Evolutionary conservation across 2,113 vertebrate species (phyloP).

Genomic region (Brachyhypopomus occidentalis): DNA sequence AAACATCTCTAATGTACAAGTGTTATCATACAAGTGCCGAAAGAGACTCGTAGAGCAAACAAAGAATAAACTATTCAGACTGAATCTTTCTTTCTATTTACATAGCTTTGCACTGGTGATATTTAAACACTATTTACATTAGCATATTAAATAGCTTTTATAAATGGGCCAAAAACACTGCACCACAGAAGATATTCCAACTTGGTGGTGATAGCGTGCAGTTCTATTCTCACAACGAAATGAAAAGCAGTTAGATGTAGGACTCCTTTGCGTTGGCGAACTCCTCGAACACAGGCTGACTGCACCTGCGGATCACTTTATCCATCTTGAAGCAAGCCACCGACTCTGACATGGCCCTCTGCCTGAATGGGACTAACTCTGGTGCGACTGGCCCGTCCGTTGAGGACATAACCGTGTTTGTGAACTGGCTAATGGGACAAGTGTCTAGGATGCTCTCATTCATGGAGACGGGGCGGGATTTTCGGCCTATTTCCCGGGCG

Average conservation of each 20-base stretch:
- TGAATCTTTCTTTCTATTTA: constrained; percentile 49
- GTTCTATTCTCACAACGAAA: background rate
- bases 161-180: constrained; percentile 39
- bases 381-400: constrained; percentile 42
- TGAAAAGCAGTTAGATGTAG: constrained; percentile 78
- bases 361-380: constrained; percentile 67
- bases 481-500: constrained; percentile 67
- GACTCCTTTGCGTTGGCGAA: constrained; percentile 88
- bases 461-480: constrained; percentile 63
- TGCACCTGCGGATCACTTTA: constrained; percentile 71
- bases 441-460: constrained; percentile 60
- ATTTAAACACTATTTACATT: constrained; percentile 29
- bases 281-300: constrained; percentile 85
- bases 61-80: constrained; percentile 39
- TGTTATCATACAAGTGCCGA: constrained; percentile 23
- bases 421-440: background rate
- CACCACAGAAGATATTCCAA: constrained; percentile 45
- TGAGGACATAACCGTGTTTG: constrained; percentile 24
- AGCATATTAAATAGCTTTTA: constrained; percentile 54
- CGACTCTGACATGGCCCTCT: constrained; percentile 83
- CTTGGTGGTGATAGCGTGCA: background rate
- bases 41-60: background rate
- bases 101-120: constrained; percentile 70
- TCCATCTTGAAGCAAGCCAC: constrained; percentile 66
- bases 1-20: constrained; percentile 39